Conservation (phyloP, 2,113 vertebrate genomes). For the Cervus canadensis region DNA sequence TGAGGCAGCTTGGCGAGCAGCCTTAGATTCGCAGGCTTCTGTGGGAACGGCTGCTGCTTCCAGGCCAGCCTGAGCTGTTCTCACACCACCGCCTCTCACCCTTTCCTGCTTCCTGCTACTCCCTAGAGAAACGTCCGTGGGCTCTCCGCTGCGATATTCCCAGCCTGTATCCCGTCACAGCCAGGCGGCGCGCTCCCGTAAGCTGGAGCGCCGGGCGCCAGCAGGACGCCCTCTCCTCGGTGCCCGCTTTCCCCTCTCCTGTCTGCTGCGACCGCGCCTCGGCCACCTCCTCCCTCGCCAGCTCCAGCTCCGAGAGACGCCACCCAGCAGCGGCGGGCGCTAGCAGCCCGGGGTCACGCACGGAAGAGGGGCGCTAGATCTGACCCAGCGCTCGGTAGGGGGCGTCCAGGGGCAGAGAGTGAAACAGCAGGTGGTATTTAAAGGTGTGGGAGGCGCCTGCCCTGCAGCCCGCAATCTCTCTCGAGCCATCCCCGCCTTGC, state of each 20-base stretch:
- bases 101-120: background rate
- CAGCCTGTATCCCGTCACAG: background rate
- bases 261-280: background rate
- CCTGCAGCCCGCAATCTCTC: background rate
- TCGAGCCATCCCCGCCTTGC: background rate
- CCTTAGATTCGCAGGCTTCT: background rate
- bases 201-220: background rate
- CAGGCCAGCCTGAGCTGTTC: background rate
- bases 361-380: background rate
- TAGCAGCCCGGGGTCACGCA: background rate
- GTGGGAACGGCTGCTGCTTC: background rate
- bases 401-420: constrained; percentile 21
- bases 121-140: background rate
- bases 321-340: background rate
- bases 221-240: background rate
- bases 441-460: background rate
- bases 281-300: constrained; percentile 27
- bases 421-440: background rate
- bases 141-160: background rate
- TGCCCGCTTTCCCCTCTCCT: background rate
- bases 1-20: background rate
- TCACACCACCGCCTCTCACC: background rate
- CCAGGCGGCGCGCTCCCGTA: background rate
- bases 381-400: background rate
- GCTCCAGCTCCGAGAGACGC: background rate